Percentiles rank a stretch among this genome's conserved stretches.
phyloP scores from a whole-genome alignment of 2,113 vertebrate species.

The Lagopus leucura region DNA sequence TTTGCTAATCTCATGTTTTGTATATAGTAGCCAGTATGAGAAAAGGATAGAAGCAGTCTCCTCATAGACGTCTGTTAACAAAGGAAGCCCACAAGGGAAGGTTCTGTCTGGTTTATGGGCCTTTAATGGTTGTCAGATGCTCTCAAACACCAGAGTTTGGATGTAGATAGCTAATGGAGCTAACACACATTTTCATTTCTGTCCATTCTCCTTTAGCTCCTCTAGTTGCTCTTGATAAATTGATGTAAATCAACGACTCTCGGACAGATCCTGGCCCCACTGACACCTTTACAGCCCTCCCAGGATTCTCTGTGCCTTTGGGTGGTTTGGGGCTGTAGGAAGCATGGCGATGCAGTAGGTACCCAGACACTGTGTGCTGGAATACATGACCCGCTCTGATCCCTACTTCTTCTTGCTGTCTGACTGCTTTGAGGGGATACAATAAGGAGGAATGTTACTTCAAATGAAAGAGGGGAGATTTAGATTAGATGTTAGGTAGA shows the following conservation, averaged over 20 bases:
- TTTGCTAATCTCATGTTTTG: neutral
- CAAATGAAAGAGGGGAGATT: too few relatives aligned
- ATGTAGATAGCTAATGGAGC: neutral
- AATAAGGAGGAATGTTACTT: too few relatives aligned
- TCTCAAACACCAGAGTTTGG: neutral
- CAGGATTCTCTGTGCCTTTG: neutral
- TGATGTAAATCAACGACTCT: neutral
- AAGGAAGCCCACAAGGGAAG: neutral
- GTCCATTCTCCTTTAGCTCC: neutral
- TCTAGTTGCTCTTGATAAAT: neutral
- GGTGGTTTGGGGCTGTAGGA: neutral
- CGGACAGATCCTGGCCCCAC: neutral
- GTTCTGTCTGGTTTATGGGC: neutral
- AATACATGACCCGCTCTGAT: neutral
- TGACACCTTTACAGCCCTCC: neutral
- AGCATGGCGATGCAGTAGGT: accelerated
- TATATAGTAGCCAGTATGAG: neutral
- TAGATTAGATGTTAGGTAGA: too few relatives aligned
- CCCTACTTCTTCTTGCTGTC: neutral
- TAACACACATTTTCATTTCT: neutral
- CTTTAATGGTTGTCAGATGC: neutral
- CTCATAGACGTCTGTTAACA: neutral
- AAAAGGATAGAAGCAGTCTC: neutral
- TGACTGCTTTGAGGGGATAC: neutral
- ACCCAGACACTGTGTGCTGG: neutral